phyloP scores from a whole-genome alignment of 2,797 vertebrate genomes.

The Sarcoramphus papa region DNA sequence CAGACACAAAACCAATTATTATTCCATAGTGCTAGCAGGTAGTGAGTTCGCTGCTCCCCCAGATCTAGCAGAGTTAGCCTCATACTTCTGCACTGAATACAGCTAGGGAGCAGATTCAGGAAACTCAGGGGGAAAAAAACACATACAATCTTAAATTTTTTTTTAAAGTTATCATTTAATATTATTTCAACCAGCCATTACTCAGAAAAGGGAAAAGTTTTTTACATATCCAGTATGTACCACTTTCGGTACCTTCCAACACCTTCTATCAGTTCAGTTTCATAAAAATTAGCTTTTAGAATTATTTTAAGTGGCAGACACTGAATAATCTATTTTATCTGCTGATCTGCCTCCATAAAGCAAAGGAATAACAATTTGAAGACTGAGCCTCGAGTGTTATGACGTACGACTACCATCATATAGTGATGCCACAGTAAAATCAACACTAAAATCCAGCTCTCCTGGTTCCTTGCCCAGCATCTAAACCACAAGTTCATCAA shows the following conservation, averaged over 20 bases:
- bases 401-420: neutral
- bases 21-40: neutral
- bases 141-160: neutral
- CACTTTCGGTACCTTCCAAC: neutral
- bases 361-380: neutral
- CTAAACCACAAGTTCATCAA: neutral
- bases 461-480: neutral
- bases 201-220: neutral
- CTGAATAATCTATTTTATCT: neutral
- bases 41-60: neutral
- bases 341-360: neutral
- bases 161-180: neutral
- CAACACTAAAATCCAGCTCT: conserved; percentile 30
- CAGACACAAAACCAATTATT: neutral
- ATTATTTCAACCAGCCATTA: neutral
- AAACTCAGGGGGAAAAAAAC: neutral
- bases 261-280: neutral
- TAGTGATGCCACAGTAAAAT: neutral
- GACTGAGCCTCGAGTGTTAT: neutral
- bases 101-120: neutral
- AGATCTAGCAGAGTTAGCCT: neutral
- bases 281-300: neutral
- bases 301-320: neutral
- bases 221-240: neutral
- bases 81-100: neutral